Base-by-base conservation (phyloP, 2,888 invertebrate genomes). In the Apamea monoglypha region DNA sequence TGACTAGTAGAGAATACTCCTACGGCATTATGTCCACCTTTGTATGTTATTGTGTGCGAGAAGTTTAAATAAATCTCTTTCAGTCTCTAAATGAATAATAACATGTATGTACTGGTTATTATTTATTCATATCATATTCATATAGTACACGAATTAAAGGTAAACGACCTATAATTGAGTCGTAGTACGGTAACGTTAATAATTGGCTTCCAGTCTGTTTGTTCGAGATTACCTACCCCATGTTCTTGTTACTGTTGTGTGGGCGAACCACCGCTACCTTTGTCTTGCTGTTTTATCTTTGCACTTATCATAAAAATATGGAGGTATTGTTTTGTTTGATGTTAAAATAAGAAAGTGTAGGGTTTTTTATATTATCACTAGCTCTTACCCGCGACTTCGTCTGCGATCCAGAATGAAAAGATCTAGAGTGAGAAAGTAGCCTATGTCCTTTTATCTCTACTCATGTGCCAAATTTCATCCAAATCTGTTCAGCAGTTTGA, bases 161-260 rank as follows among this genome's bases (percentile, higher is more conserved):
- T 71, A 61, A 78, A 76, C 36, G 73, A 63, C n/a, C 21, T 44
- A 47, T 70, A 68, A 82, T 78, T 71, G 59, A 82, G n/a, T 25
- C 21, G n/a, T 63, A 36, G 70, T 74, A 56, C n/a, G 16, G 32
- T 40, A 59, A 63, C 7, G 29, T 67, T 18, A 74, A 71, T 74
- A 72, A 82, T 82, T 79, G 67, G 16, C 64, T 68, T 70, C 21
- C 25, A 74, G 40, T 76, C 47, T 56, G 76, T 75, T 78, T 44
- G 67, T 61, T 68, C 40, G 6, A 44, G 36, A 67, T 44, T 44
- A 67, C 47, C 32, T 63, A 32, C 47, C 25, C 56, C 68, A 61
- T 77, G 67, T 76, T 73, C 40, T 70, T 80, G 75, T 32, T 25
- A 47, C 44, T 29, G 40, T 18, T 10, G 83, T 10, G 83, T 76